Evolutionary conservation across 2,797 vertebrate genomes (phyloP).

Genomic region (Ptychadena robeensis): DNA sequence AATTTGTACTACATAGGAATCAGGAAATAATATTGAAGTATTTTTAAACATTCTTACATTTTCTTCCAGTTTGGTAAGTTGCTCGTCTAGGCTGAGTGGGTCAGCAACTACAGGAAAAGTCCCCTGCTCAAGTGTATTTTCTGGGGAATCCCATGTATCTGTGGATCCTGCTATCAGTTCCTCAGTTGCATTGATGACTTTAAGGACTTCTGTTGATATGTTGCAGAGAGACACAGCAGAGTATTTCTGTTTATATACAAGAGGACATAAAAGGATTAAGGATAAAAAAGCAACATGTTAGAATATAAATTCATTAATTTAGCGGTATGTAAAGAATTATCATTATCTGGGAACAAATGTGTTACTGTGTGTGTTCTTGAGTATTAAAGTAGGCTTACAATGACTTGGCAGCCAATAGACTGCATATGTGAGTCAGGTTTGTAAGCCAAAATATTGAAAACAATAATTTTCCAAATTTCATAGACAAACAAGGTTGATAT

Average conservation of each 20-base stretch:
- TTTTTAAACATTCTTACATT: slow-evolving; percentile 79
- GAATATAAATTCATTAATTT: slow-evolving; percentile 40
- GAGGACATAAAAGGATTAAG: slow-evolving; percentile 67
- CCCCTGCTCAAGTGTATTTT: slow-evolving; percentile 72
- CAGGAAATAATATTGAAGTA: slow-evolving; percentile 17
- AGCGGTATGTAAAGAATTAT: not conserved
- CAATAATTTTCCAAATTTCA: too few relatives aligned
- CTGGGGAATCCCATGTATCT: slow-evolving; percentile 73
- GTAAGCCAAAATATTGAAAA: not conserved
- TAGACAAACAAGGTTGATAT: not conserved
- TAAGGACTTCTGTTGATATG: slow-evolving; percentile 97
- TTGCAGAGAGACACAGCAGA: slow-evolving; percentile 97
- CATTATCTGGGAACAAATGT: not conserved
- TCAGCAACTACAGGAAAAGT: slow-evolving; percentile 80
- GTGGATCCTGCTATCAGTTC: slow-evolving; percentile 90
- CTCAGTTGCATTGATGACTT: slow-evolving; percentile 95
- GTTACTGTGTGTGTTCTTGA: too few relatives aligned
- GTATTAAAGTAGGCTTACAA: too few relatives aligned
- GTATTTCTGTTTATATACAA: slow-evolving; percentile 86
- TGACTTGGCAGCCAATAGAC: not conserved
- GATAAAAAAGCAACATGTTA: slow-evolving; percentile 74
- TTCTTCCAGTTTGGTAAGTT: slow-evolving; percentile 94
- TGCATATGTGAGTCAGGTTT: not conserved
- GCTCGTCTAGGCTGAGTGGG: slow-evolving; percentile 84
- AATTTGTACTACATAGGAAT: not conserved